phyloP scores from a whole-genome alignment of 2,888 invertebrate genomes.

The Meiosimyza platycephala region DNA sequence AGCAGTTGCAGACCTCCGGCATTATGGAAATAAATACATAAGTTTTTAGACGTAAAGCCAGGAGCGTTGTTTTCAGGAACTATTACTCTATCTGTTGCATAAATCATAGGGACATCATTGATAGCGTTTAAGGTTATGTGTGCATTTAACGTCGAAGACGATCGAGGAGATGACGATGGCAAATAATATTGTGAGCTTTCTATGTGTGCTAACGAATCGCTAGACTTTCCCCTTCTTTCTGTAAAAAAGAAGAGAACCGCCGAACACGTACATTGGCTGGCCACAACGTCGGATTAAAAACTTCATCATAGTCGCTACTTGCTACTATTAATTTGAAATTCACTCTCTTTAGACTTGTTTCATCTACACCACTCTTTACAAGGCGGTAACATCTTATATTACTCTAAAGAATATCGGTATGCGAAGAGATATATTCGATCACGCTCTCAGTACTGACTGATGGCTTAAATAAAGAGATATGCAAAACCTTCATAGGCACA shows the following conservation, averaged over 20 bases:
- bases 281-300: background rate
- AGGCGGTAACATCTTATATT: background rate
- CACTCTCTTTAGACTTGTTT: background rate
- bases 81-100: background rate
- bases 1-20: background rate
- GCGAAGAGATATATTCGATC: no score
- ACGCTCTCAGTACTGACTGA: no score
- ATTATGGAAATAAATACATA: background rate
- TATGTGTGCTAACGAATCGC: no score
- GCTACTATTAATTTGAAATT: background rate
- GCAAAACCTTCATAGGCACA: no score
- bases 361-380: background rate
- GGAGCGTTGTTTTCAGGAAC: background rate
- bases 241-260: no score
- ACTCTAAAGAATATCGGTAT: no score
- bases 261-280: background rate
- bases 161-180: background rate
- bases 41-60: background rate
- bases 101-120: no score
- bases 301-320: no score
- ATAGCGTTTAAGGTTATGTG: background rate
- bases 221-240: no score
- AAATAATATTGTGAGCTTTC: no score
- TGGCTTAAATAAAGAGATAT: no score
- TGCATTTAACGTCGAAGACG: background rate